Conservation (phyloP, 2,888 invertebrate species). For the Agonopterix heracliana region DNA sequence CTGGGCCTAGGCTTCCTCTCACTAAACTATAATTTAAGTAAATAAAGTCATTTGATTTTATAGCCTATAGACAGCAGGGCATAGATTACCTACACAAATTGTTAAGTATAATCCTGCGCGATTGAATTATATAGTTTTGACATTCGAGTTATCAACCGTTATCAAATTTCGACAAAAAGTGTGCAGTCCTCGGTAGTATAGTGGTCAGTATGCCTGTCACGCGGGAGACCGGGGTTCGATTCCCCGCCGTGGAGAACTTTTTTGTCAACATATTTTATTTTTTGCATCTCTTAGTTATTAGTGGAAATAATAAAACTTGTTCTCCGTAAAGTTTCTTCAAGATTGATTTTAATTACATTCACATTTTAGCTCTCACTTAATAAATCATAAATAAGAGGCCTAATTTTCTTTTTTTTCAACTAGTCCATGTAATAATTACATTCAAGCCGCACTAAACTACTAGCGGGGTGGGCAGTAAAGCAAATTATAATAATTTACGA, state of each 20-base stretch:
- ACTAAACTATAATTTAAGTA: too few relatives aligned
- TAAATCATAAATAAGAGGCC: background rate
- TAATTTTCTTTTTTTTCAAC: background rate
- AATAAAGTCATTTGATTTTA: too few relatives aligned
- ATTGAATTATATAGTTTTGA: too few relatives aligned
- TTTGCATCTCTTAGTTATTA: too few relatives aligned
- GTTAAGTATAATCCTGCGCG: too few relatives aligned
- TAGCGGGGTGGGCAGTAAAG: conserved; percentile 39
- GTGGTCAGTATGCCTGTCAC: conserved; percentile 77
- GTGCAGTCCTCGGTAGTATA: conserved; percentile 69
- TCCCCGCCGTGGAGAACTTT: conserved; percentile 23
- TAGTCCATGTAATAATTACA: conserved; percentile 35
- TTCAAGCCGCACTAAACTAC: conserved; percentile 29
- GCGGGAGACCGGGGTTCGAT: conserved; percentile 78
- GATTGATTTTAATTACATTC: too few relatives aligned
- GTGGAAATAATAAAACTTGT: background rate
- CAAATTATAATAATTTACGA: conserved; percentile 61
- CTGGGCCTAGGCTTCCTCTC: too few relatives aligned
- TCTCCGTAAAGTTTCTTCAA: background rate
- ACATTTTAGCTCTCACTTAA: background rate
- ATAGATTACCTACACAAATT: too few relatives aligned
- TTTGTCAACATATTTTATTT: background rate
- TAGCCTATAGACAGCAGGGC: too few relatives aligned
- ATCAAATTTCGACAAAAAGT: too few relatives aligned
- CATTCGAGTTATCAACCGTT: too few relatives aligned